Base-by-base conservation (phyloP, 2,888 invertebrate genomes). In the Nymphalis polychloros region DNA sequence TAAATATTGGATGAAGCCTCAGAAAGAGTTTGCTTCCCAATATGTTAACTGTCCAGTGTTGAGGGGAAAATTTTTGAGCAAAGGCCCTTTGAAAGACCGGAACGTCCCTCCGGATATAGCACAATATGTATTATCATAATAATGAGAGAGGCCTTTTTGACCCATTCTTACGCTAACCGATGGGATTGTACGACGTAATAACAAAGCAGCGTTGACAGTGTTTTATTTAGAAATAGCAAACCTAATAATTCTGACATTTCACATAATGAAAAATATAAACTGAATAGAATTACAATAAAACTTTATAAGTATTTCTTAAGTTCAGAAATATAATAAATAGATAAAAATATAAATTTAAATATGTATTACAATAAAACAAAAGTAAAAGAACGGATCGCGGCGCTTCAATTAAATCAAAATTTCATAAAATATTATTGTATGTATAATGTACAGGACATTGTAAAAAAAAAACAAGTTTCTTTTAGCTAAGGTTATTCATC, bases 51-150 rank as follows among this genome's bases (percentile, higher is more conserved):
- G 86, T 86, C 86, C 82, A 76, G 73, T 72, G 75, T 76, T 52
- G 20, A 47, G 64, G 76, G 75, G 69, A 73, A 75, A 75, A 70
- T 78, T 71, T 73, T 23, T 75, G 76, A 76, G 75, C 73, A 76
- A 81, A 84, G 83, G 79, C 77, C 79, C 79, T 79, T 80, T 81
- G 81, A 75, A 74, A 70, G 64, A 73, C 75, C 76, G 78, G 77
- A 79, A 77, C 79, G 76, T 84, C 85, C 84, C 80, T 73, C 68
- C 78, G 80, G 83, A 83, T 83, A 79, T 78, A 79, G 78, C 81
- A 86, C 86, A 87, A 85, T 85, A 76, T 78, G 81, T 83, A 87
- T 88, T 86, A 87, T 81, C 86, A 88, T 88, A 86, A 87, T 86
- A 89, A 87, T 84, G 81, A 81, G 81, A 81, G 82, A 82, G 61